A percentile compares a stretch with the other conserved stretches of the same genome.
Evolutionary conservation across 2,113 vertebrate genomes (phyloP).

Genomic region (Coreoperca whiteheadi): DNA sequence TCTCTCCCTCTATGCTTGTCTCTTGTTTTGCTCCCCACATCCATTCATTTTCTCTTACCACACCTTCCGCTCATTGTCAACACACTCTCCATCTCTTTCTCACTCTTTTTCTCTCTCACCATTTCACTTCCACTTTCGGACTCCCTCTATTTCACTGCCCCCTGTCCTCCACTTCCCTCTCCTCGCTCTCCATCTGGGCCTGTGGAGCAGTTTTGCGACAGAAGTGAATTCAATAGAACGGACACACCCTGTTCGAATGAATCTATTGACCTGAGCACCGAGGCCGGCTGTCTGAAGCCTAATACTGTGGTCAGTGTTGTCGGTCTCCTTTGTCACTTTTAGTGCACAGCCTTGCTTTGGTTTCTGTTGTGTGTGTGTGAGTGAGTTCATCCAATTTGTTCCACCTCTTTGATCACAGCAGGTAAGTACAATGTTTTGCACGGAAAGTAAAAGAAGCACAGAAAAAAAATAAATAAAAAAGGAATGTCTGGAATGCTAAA

Average conservation of each 20-base stretch:
- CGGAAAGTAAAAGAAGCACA: constrained; percentile 14
- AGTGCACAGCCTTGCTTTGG: background rate
- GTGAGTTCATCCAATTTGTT: constrained; percentile 43
- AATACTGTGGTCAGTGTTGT: constrained; percentile 10
- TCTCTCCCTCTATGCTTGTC: background rate
- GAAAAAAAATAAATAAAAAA: constrained; percentile 19
- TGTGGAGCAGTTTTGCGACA: constrained; percentile 47
- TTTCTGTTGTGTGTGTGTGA: constrained; percentile 28
- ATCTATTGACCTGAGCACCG: constrained; percentile 16
- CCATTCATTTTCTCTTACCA: constrained; percentile 22
- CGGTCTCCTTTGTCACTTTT: constrained; percentile 31
- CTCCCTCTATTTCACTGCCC: constrained; percentile 1
- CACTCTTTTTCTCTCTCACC: background rate
- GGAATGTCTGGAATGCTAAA: constrained; percentile 70
- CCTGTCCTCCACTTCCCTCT: background rate
- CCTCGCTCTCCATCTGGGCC: constrained; percentile 65
- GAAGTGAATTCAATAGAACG: constrained; percentile 22
- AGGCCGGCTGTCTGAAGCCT: constrained; percentile 1
- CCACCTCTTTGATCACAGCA: constrained; percentile 69
- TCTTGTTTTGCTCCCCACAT: constrained; percentile 15
- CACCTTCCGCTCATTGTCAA: constrained; percentile 19
- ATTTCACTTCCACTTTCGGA: constrained; percentile 32
- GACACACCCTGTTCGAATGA: constrained; percentile 32
- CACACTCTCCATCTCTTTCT: constrained; percentile 25
- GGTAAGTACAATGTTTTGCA: constrained; percentile 39